Evolutionary conservation across 2,888 invertebrate genomes (phyloP), one percentile per base, ranked within the genome.

Genomic region (Eupsilia transversa): DNA sequence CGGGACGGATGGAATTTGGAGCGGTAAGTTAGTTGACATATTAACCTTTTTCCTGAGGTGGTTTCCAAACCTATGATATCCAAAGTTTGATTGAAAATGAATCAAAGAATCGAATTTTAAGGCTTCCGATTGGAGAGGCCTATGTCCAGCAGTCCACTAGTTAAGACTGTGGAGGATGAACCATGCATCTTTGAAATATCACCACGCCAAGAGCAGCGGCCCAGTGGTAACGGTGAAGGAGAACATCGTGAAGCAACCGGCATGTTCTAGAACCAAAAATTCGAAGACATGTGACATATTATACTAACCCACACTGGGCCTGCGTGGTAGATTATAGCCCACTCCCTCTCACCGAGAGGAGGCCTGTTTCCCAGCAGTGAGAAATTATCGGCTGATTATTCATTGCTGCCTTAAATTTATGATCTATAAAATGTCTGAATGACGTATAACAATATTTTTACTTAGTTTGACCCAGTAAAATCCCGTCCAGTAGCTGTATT

Each of bases 401-500:
- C n/a, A 54, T 54, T 54, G 54, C 27, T 0, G 14, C 27, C n/a
- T 27, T 27, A 54, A 27, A 54, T 54, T 14, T 14, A 27, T 27
- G 14, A 27, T 54, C 27, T 54, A 0, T 52, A 27, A 27, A 27
- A 52, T 12, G 6, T 54, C 14, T 54, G 14, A 54, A 54, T 54
- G 17, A 54, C 27, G 7, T 17, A 7, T 54, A 27, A 30, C 1
- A 33, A 65, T 17, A 46, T 60, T 65, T 41, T 41, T 3, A 49
- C 23, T 43, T 12, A 20, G 20, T 69, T 63, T 57, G 33, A 56
- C 56, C 63, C n/a, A 77, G n/a, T 70, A 49, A 49, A 77, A 77
- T 69, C 0, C 27, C n/a, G 12, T 56, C 23, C 60, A 61, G 56
- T 77, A 46, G 61, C 41, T n/a, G 61, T 84, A 78, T 86, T 80